These are phyloP conservation scores for Anadara kagoshimensis DNA, from an alignment of 1,140 invertebrate species.

Conservation along the genomic window DNA sequence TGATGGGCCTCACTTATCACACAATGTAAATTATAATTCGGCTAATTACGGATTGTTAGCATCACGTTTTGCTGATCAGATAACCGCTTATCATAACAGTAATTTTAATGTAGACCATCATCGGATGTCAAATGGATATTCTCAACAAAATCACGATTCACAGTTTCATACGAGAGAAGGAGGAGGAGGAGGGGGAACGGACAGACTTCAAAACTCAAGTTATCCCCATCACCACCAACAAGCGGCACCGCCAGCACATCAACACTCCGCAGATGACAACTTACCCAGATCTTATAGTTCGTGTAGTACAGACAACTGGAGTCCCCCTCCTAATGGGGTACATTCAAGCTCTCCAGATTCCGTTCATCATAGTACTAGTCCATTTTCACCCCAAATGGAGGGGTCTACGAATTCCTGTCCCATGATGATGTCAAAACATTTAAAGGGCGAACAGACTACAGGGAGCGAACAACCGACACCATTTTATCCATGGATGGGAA, in stretches of 20 bases:
- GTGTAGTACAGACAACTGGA: slow-evolving; percentile 48
- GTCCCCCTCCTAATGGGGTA: slow-evolving; percentile 45
- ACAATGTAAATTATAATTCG: slow-evolving; percentile 58
- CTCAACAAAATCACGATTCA: slow-evolving; percentile 46
- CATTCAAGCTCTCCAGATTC: slow-evolving; percentile 52
- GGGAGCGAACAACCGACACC: slow-evolving; percentile 48
- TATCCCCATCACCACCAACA: neutral
- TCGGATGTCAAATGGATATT: slow-evolving; percentile 50
- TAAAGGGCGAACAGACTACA: slow-evolving; percentile 45
- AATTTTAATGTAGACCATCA: slow-evolving; percentile 50
- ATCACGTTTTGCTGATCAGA: slow-evolving; percentile 61
- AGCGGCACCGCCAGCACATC: slow-evolving; percentile 31
- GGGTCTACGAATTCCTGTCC: slow-evolving; percentile 33
- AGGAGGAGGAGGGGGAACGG: slow-evolving; percentile 33
- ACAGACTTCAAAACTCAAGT: slow-evolving; percentile 29
- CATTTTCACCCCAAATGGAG: slow-evolving; percentile 45
- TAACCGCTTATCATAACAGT: slow-evolving; percentile 57
- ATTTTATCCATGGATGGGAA: slow-evolving; percentile 69
- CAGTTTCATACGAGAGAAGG: slow-evolving; percentile 42
- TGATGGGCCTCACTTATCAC: slow-evolving; percentile 54
- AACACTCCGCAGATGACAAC: slow-evolving; percentile 31
- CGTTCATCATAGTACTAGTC: slow-evolving; percentile 48
- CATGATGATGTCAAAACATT: slow-evolving; percentile 56
- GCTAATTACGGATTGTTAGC: slow-evolving; percentile 64
- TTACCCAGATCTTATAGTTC: slow-evolving; percentile 36